These are phyloP conservation scores for Ellobius talpinus DNA, from an alignment of 2,113 vertebrate genomes.

Conservation along the genomic window DNA sequence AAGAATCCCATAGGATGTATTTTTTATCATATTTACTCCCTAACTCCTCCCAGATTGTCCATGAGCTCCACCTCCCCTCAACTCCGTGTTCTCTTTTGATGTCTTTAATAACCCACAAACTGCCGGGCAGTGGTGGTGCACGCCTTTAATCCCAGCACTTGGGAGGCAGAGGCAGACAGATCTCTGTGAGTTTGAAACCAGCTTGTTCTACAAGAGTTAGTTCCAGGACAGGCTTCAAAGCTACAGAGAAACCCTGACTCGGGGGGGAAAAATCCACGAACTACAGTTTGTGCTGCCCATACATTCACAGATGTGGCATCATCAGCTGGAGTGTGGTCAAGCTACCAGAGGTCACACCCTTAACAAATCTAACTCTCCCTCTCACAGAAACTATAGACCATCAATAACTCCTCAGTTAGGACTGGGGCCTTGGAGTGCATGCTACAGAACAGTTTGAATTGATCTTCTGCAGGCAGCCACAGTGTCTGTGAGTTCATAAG, in stretches of 20 bases:
- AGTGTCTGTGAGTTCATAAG: neutral
- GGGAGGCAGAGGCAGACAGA: too few relatives aligned
- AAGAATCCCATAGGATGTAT: neutral
- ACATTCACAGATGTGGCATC: neutral
- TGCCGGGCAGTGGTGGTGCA: too few relatives aligned
- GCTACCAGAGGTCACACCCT: neutral
- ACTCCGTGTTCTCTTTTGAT: neutral
- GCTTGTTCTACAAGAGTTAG: too few relatives aligned
- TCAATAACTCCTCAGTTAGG: neutral
- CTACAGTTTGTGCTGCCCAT: neutral
- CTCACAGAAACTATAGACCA: neutral
- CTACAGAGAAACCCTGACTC: too few relatives aligned
- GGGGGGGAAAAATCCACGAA: too few relatives aligned
- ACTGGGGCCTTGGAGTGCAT: neutral
- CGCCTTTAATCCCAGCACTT: too few relatives aligned
- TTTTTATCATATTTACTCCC: neutral
- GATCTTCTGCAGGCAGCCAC: neutral
- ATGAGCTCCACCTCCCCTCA: neutral
- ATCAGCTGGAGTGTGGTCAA: neutral
- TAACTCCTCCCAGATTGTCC: neutral
- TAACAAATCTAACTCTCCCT: neutral
- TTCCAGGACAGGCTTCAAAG: too few relatives aligned
- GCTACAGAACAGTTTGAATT: too few relatives aligned
- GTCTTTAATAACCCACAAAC: neutral
- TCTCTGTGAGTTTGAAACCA: too few relatives aligned